phyloP scores from a whole-genome alignment of 2,113 vertebrate genomes.

The Rhineura floridana region DNA sequence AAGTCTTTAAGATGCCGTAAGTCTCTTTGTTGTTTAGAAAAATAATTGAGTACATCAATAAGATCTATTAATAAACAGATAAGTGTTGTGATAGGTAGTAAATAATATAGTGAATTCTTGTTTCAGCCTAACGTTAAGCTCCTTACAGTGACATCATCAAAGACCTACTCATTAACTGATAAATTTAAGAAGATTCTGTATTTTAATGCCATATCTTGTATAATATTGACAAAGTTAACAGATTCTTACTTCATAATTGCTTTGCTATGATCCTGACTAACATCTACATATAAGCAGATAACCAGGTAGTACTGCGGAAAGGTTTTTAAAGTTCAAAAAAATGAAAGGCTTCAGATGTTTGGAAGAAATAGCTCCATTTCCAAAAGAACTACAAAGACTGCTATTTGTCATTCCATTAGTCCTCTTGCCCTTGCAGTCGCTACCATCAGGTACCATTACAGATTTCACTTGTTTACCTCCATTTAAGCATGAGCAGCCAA shows the following conservation, averaged over 20 bases:
- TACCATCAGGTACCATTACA: conserved; percentile 2
- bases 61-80: neutral
- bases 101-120: neutral
- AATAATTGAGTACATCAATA: neutral
- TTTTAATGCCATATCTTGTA: neutral
- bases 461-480: neutral
- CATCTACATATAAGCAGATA: neutral
- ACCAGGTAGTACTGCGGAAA: rapidly evolving
- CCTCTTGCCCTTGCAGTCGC: neutral
- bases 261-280: neutral
- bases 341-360: neutral
- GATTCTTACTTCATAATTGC: rapidly evolving
- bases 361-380: rapidly evolving
- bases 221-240: neutral
- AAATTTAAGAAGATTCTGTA: neutral
- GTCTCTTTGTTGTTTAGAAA: too few relatives aligned
- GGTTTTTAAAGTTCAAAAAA: neutral
- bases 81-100: neutral
- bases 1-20: too few relatives aligned
- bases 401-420: conserved; percentile 14
- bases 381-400: neutral
- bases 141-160: neutral
- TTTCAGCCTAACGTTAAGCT: neutral
- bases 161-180: neutral
- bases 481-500: neutral